Percentiles rank a stretch among this genome's conserved stretches.
phyloP scores from a whole-genome alignment of 2,113 vertebrate genomes.

The Cinclus cinclus region DNA sequence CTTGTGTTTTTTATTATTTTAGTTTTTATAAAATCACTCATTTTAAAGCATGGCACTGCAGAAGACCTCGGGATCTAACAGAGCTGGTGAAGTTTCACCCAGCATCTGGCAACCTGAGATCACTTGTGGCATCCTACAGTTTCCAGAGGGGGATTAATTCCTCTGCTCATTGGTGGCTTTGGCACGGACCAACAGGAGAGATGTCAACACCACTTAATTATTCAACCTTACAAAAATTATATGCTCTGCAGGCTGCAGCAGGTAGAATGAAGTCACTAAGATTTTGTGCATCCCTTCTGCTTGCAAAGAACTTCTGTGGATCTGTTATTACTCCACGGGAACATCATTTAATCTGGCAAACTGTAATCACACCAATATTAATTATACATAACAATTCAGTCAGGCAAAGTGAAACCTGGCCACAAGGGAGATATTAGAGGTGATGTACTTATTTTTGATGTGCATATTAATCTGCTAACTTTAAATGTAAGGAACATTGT shows the following conservation, averaged over 20 bases:
- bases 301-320: neutral
- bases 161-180: neutral
- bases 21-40: neutral
- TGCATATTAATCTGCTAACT: conserved; percentile 26
- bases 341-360: neutral
- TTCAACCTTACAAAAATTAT: neutral
- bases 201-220: neutral
- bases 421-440: neutral
- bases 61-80: neutral
- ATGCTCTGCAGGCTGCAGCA: neutral
- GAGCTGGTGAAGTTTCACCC: neutral
- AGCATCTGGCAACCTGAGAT: rapidly evolving
- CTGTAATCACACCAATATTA: conserved; percentile 29
- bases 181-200: neutral
- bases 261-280: neutral
- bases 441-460: conserved; percentile 36
- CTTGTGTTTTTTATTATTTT: neutral
- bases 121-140: neutral
- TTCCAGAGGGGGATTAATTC: neutral
- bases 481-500: conserved; percentile 24
- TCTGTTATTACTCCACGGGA: neutral
- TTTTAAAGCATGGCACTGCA: neutral
- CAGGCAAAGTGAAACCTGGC: conserved; percentile 17
- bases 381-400: conserved; percentile 19
- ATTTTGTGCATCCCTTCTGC: rapidly evolving